A percentile compares a stretch with the other conserved stretches of the same genome.
These are phyloP conservation scores for Remorina albescens DNA, from an alignment of 2,797 vertebrate species.

Conservation along the genomic window DNA sequence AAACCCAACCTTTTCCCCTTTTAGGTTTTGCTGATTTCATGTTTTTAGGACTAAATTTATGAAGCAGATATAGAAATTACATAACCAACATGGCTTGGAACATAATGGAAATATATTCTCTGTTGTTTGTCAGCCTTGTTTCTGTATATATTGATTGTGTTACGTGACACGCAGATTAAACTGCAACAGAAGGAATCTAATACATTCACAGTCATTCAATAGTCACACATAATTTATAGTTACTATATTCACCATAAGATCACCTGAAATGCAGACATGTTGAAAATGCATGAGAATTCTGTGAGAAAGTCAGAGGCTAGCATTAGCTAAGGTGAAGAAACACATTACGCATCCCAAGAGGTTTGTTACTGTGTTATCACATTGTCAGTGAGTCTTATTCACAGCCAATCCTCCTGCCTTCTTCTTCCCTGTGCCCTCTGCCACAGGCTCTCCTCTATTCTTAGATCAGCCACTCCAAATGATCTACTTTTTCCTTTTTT, in stretches of 20 bases:
- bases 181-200: neutral
- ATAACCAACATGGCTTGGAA: neutral
- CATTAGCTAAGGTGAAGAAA: slow-evolving; percentile 69
- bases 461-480: slow-evolving; percentile 71
- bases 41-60: neutral
- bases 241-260: slow-evolving; percentile 12
- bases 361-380: slow-evolving; percentile 66
- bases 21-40: slow-evolving; percentile 19
- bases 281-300: slow-evolving; percentile 40
- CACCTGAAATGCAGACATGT: slow-evolving; percentile 48
- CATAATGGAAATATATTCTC: neutral
- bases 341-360: slow-evolving; percentile 64
- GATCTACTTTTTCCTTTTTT: slow-evolving; percentile 74
- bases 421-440: slow-evolving; percentile 70
- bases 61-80: neutral
- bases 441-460: slow-evolving; percentile 74
- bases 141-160: neutral
- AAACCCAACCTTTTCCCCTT: neutral
- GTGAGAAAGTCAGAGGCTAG: slow-evolving; percentile 48
- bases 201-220: neutral
- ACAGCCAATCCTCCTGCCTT: slow-evolving; percentile 60
- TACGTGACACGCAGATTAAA: neutral
- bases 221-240: neutral
- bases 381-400: slow-evolving; percentile 75
- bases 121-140: slow-evolving; percentile 5